Evolutionary conservation across 2,113 vertebrate genomes (phyloP), one percentile per base, ranked within the genome.

Genomic region (Pelvicachromis taeniatus): DNA sequence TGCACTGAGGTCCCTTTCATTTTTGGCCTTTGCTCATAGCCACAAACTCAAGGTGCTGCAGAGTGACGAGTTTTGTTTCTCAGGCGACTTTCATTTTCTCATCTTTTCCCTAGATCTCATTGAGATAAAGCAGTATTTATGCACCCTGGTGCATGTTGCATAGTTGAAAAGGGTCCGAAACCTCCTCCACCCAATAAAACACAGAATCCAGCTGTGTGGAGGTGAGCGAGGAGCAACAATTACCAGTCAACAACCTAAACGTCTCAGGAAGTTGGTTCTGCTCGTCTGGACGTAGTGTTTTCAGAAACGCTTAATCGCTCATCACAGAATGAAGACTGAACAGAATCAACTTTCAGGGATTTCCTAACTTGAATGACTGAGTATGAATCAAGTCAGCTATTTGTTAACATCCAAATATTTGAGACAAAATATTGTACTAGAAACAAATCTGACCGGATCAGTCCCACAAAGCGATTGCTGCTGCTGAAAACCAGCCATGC

Each of bases 381-480:
- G 4, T 4, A 31, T 31, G 29, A 3, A 31, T 31, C 29, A 31
- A 31, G 29, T 4, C 5, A 4, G 29, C 29, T 5, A 31, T 31
- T 31, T 31, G 59, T 0, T 38, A 65, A 38, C 61, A 2, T 63
- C 59, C 59, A 63, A 63, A 63, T 63, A 12, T n/a, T 63, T 35
- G 59, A n/a, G 31, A 35, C 31, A 38, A 38, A 38, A 63, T 63
- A 63, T 38, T 6, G 59, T 0, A 6, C 31, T 1, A 38, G 59
- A 65, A 65, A 0, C 38, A 65, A 65, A 38, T 65, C 11, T 54
- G 52, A 53, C 19, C 10, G 52, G 1, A 53, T 53, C 8, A 3
- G 50, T 10, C 19, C 19, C 50, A n/a, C 50, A 0, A 0, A 53
- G 48, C 4, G 17, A 52, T 7, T 59, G 17, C 35, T 38, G 35